A percentile compares a stretch with the other conserved stretches of the same genome.
Evolutionary conservation across 1,140 invertebrate species (phyloP).

Genomic region (Orius laevigatus): DNA sequence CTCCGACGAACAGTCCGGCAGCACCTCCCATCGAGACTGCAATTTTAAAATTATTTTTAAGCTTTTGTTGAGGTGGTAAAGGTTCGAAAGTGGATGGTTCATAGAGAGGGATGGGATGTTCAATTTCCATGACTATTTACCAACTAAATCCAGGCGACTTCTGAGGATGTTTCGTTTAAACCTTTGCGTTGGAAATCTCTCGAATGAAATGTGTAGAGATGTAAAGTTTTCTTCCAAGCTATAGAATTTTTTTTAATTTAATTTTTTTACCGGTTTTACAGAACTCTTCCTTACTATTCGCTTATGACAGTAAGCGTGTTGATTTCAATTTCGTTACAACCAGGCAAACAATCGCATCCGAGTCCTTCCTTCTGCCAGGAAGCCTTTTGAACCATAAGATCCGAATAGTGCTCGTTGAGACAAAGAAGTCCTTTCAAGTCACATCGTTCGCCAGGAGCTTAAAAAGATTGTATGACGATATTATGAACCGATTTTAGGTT

Average conservation of each 20-base stretch:
- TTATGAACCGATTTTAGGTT: no score
- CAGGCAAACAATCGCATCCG: conserved; percentile 40
- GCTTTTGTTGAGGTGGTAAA: no score
- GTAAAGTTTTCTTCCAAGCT: background rate
- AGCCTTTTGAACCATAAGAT: conserved; percentile 40
- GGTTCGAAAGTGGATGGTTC: no score
- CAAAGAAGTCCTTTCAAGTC: conserved; percentile 40
- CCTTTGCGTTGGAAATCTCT: conserved; percentile 37
- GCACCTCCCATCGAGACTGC: conserved; percentile 45
- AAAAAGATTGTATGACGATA: background rate
- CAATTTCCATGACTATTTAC: conserved; percentile 24
- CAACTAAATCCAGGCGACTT: conserved; percentile 40
- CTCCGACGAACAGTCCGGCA: conserved; percentile 41
- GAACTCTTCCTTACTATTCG: conserved; percentile 13
- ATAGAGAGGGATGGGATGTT: no score
- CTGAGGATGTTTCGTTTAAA: conserved; percentile 42
- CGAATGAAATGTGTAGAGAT: conserved; percentile 21
- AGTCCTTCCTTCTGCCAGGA: conserved; percentile 26
- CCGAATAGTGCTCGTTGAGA: conserved; percentile 38
- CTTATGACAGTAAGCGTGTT: conserved; percentile 16
- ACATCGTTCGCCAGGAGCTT: conserved; percentile 29
- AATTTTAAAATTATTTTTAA: conserved; percentile 5
- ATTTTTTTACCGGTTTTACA: background rate
- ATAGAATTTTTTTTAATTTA: conserved; percentile 2
- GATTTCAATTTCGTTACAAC: conserved; percentile 39